Conservation (phyloP, 2,113 vertebrate species). For the Dipodomys stephensi region DNA sequence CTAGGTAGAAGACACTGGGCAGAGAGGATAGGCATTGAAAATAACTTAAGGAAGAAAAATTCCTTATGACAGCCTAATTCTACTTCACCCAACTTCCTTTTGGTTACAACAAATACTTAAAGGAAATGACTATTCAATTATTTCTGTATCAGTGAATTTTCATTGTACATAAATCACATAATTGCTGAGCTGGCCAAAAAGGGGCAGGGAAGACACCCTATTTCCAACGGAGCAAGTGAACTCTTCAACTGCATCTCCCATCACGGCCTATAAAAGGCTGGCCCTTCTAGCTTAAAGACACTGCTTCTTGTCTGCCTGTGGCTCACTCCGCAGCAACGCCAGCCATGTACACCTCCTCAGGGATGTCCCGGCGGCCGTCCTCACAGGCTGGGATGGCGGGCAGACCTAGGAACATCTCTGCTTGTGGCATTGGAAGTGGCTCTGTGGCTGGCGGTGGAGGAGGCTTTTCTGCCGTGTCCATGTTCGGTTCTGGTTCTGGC, state of each 20-base stretch:
- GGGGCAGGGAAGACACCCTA: background rate
- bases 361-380: conserved; percentile 58
- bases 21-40: background rate
- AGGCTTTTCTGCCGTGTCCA: conserved; percentile 80
- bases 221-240: conserved; percentile 71
- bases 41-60: conserved; percentile 39
- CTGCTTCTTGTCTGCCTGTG: fast-evolving
- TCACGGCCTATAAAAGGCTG: conserved; percentile 73
- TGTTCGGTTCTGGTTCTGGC: conserved; percentile 76
- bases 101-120: conserved; percentile 69
- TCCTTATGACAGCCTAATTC: conserved; percentile 27
- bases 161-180: conserved; percentile 57
- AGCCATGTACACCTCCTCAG: conserved; percentile 29
- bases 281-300: background rate
- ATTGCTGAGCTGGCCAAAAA: background rate
- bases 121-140: conserved; percentile 76
- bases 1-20: background rate
- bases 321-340: background rate
- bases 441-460: conserved; percentile 38
- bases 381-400: conserved; percentile 70
- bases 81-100: conserved; percentile 81
- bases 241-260: conserved; percentile 75
- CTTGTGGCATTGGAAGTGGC: conserved; percentile 60
- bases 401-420: conserved; percentile 61
- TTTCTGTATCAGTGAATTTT: conserved; percentile 82